Conservation (phyloP, 2,888 invertebrate genomes). For the Pasiphila rectangulata region DNA sequence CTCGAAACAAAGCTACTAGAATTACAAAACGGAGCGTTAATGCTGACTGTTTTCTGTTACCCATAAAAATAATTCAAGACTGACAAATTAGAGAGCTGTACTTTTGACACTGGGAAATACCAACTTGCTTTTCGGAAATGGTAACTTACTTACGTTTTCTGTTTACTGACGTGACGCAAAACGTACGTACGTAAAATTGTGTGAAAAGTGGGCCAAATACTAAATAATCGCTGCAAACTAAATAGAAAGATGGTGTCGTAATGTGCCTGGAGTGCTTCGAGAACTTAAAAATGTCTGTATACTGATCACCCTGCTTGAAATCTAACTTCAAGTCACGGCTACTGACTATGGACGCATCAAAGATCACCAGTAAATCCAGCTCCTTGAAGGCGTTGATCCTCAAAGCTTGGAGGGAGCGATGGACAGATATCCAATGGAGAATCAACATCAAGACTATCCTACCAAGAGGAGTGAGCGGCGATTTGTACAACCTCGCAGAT, state of each 20-base stretch:
- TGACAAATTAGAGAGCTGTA: no score
- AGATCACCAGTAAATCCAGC: constrained; percentile 91
- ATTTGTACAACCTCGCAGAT: constrained; percentile 95
- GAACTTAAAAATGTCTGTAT: no score
- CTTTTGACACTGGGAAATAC: no score
- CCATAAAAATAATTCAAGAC: no score
- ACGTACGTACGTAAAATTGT: background rate
- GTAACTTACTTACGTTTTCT: no score
- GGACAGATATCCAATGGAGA: constrained; percentile 98
- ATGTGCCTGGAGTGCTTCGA: background rate
- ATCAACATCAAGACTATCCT: constrained; percentile 96
- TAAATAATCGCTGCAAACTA: background rate
- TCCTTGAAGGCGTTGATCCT: constrained; percentile 89
- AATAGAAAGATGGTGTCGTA: background rate
- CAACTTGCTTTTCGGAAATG: no score
- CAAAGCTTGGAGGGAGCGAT: constrained; percentile 96
- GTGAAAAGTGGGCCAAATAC: background rate
- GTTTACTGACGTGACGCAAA: constrained; percentile 1
- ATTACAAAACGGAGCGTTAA: no score
- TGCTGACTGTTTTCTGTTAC: no score
- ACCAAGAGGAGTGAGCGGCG: constrained; percentile 94
- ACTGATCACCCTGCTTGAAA: background rate
- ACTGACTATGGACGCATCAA: constrained; percentile 84
- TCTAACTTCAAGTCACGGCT: background rate
- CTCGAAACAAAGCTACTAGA: no score